These are phyloP conservation scores for Rhabdomys dilectus DNA, from an alignment of 2,113 vertebrate genomes.

Conservation along the genomic window DNA sequence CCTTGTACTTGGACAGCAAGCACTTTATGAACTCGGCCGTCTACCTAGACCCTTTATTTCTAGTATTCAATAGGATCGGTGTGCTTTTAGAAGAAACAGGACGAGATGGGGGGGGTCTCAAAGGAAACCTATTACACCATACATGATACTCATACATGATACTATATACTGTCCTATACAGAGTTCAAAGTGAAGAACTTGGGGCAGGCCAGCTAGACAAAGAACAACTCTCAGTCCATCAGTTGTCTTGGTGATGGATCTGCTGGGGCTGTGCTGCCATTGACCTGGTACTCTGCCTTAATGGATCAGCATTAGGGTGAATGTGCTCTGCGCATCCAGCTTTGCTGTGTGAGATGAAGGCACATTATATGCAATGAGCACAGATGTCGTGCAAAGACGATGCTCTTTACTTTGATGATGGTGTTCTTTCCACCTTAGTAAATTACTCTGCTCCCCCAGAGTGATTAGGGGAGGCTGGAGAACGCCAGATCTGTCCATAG, in stretches of 20 bases:
- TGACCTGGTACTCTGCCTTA: neutral
- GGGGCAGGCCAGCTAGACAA: neutral
- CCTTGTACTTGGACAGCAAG: too few relatives aligned
- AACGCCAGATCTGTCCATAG: neutral
- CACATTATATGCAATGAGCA: neutral
- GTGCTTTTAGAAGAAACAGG: neutral
- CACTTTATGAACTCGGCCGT: neutral
- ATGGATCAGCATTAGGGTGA: neutral
- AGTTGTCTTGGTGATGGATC: neutral
- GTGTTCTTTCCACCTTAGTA: neutral
- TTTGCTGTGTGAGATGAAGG: neutral
- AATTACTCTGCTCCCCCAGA: neutral
- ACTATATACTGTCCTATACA: neutral
- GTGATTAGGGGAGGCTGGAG: neutral
- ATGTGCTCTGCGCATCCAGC: neutral
- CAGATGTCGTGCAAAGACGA: neutral
- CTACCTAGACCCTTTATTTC: neutral
- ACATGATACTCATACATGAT: rapidly evolving
- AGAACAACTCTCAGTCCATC: neutral
- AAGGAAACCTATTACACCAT: neutral
- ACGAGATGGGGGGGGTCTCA: neutral
- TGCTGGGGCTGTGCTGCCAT: neutral
- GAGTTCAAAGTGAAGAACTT: constrained; percentile 9
- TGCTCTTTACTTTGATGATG: neutral
- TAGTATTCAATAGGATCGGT: neutral